Base-by-base conservation (phyloP, 1,140 invertebrate genomes). In the Zaprionus kolodkinae region DNA sequence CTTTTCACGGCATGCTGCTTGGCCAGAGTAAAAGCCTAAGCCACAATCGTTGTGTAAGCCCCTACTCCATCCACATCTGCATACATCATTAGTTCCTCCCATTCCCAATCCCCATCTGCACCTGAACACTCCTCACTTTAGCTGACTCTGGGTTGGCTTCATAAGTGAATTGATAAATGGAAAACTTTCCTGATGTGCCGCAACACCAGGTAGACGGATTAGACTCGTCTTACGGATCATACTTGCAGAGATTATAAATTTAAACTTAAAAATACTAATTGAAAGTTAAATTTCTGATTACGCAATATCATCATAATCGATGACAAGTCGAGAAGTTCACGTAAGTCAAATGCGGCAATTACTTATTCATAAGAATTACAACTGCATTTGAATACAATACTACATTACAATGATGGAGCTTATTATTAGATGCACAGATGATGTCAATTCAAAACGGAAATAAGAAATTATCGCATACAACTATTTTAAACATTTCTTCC, bases 1-100 rank as follows among this genome's bases (percentile, higher is more conserved):
- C 67, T 66, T 84, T 78, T 79, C 48, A 45, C 15, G 40, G n/a
- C 67, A 76, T 62, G 25, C 25, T 56, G 68, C 45, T 59, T 75
- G 38, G 11, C 38, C 38, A 5, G 13, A 30, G 38, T 40, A 40
- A 40, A 40, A 40, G 45, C 10, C 15, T 50, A 21, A 50, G n/a
- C 45, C 45, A 50, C n/a, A 25, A 11, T 17, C 11, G 45, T 50
- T 50, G 45, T 50, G 45, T 25, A 50, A 50, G 45, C 21, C 45
- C 3, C 6, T 11, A 50, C 11, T 3, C 17, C 45, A 50, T 25
- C 17, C 17, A 50, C 45, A 50, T 50, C 45, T 50, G 21, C 45
- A 50, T 17, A 25, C 45, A 21, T 50, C 45, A 50, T 25, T 50
- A 50, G 17, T 50, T 50, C 17, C 45, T 3, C 21, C 21, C 21